Evolutionary conservation across 2,888 invertebrate species (phyloP).

Genomic region (Apamea crenata): DNA sequence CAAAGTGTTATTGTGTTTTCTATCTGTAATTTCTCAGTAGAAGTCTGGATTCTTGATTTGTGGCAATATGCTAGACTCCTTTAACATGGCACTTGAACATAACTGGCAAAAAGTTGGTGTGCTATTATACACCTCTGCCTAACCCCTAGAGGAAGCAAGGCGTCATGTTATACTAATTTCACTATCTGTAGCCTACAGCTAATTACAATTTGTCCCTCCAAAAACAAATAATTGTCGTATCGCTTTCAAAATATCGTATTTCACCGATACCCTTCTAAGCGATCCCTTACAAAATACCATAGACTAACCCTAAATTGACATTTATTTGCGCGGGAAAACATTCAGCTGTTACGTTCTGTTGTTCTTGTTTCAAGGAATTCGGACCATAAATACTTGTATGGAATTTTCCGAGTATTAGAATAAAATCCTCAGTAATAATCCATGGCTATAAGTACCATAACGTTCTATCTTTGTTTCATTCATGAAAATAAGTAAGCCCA

Average conservation of each 20-base stretch:
- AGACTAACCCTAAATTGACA: slow-evolving; percentile 35
- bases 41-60: background rate
- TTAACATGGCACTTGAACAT: background rate
- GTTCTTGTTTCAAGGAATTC: slow-evolving; percentile 35
- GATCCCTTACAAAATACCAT: slow-evolving; percentile 27
- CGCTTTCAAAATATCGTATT: slow-evolving; percentile 37
- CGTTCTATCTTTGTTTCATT: slow-evolving; percentile 51
- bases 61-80: background rate
- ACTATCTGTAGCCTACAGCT: background rate
- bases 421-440: slow-evolving; percentile 27
- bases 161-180: background rate
- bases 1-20: background rate
- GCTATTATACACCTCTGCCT: background rate
- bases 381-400: background rate
- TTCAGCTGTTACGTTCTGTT: slow-evolving; percentile 42
- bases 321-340: slow-evolving; percentile 48
- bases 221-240: slow-evolving; percentile 19
- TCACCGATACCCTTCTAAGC: slow-evolving; percentile 16
- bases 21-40: background rate
- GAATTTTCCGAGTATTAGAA: slow-evolving; percentile 21
- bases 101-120: background rate
- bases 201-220: background rate
- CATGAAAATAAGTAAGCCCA: slow-evolving; percentile 50
- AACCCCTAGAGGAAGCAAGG: background rate
- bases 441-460: slow-evolving; percentile 24